phyloP scores from a whole-genome alignment of 2,888 invertebrate species.

The Papilio elwesi region DNA sequence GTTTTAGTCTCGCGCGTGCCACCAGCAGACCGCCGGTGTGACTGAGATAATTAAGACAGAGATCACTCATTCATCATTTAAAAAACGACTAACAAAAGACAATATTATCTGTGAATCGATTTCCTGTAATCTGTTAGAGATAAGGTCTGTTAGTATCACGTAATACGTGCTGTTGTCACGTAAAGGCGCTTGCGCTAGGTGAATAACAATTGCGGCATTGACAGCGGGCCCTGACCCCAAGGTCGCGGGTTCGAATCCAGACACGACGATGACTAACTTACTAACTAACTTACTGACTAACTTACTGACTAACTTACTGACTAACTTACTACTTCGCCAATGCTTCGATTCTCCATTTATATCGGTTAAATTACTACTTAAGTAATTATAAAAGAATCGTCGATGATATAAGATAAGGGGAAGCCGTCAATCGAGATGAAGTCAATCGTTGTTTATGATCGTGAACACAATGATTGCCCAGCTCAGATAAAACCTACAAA shows the following conservation, averaged over 20 bases:
- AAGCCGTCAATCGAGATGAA: no score
- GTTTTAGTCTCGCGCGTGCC: no score
- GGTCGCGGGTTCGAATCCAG: conserved; percentile 47
- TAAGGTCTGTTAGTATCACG: conserved; percentile 4
- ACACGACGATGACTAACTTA: conserved; percentile 4
- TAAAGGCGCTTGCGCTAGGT: conserved; percentile 19
- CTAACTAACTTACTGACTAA: no score
- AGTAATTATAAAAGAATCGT: no score
- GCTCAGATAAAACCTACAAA: no score
- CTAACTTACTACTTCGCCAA: neutral
- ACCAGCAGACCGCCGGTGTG: no score
- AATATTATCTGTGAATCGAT: conserved; percentile 16
- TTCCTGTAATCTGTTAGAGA: conserved; percentile 1
- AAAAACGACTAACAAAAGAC: neutral
- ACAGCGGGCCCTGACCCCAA: conserved; percentile 48
- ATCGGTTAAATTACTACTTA: no score
- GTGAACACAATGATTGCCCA: no score
- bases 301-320: conserved; percentile 18
- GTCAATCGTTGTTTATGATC: no score
- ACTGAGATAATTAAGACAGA: neutral
- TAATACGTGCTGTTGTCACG: conserved; percentile 30
- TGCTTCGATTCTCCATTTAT: no score
- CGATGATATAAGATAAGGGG: no score
- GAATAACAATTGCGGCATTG: conserved; percentile 47
- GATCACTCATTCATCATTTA: neutral